These are phyloP conservation scores for Diploptera punctata DNA, from an alignment of 2,888 invertebrate genomes.

Conservation along the genomic window DNA sequence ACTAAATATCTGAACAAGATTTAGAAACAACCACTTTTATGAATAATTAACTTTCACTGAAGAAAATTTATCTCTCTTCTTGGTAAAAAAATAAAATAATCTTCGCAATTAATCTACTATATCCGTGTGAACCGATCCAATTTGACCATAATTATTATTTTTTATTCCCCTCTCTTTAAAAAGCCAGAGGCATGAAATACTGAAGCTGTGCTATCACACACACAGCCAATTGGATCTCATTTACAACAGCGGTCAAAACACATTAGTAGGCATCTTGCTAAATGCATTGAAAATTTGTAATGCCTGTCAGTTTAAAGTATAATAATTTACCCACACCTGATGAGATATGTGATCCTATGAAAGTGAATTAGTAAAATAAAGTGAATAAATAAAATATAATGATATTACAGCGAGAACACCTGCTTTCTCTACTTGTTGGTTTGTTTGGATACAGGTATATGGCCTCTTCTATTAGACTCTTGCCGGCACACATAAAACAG, in stretches of 20 bases:
- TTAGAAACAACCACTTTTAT: too few relatives aligned
- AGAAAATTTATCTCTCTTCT: too few relatives aligned
- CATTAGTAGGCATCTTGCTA: background rate
- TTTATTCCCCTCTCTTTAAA: background rate
- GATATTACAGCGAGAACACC: too few relatives aligned
- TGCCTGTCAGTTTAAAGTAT: conserved; percentile 1
- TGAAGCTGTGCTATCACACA: background rate
- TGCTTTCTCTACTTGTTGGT: background rate
- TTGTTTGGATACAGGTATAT: background rate
- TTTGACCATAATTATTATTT: background rate
- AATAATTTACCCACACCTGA: conserved; percentile 10
- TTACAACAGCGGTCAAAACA: background rate
- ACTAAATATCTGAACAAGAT: too few relatives aligned
- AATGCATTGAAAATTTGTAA: conserved; percentile 21
- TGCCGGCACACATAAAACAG: conserved; percentile 17
- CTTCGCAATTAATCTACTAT: too few relatives aligned
- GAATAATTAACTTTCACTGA: too few relatives aligned
- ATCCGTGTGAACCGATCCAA: too few relatives aligned
- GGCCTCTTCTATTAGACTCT: background rate
- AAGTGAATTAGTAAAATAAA: conserved; percentile 10
- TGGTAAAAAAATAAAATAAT: too few relatives aligned
- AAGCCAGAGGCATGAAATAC: background rate
- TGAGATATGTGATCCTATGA: conserved; percentile 4
- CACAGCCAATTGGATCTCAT: background rate
- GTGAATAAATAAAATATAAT: background rate